phyloP scores from a whole-genome alignment of 2,113 vertebrate genomes.

The Thomomys bottae region DNA sequence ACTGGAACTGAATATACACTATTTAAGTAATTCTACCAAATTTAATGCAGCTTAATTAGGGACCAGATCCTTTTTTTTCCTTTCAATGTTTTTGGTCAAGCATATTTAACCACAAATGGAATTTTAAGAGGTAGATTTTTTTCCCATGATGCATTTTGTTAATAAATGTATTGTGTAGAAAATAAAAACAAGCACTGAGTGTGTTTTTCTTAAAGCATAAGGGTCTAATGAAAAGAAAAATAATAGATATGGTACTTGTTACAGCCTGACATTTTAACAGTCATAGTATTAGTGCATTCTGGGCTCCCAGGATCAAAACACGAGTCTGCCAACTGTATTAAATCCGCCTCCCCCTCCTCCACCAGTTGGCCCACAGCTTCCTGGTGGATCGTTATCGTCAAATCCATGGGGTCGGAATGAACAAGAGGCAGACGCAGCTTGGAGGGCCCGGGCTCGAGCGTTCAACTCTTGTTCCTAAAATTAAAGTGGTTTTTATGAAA shows the following conservation, averaged over 20 bases:
- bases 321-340: slow-evolving; percentile 95
- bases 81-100: slow-evolving; percentile 79
- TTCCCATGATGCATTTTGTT: slow-evolving; percentile 84
- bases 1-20: slow-evolving; percentile 70
- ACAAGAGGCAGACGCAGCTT: slow-evolving; percentile 94
- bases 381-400: slow-evolving; percentile 97
- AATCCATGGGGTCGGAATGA: slow-evolving; percentile 97
- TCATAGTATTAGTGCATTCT: slow-evolving; percentile 81
- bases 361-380: slow-evolving; percentile 96
- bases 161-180: slow-evolving; percentile 85
- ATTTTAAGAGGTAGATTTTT: slow-evolving; percentile 89
- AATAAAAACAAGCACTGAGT: slow-evolving; percentile 81
- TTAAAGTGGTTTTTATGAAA: slow-evolving; percentile 58
- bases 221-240: slow-evolving; percentile 80
- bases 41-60: slow-evolving; percentile 78
- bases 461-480: slow-evolving; percentile 97
- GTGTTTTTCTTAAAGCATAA: slow-evolving; percentile 79
- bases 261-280: slow-evolving; percentile 82
- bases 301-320: slow-evolving; percentile 89
- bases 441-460: slow-evolving; percentile 94
- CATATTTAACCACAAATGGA: slow-evolving; percentile 78
- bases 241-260: slow-evolving; percentile 74
- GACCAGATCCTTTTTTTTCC: slow-evolving; percentile 70
- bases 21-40: slow-evolving; percentile 74
- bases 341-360: slow-evolving; percentile 95